phyloP scores from a whole-genome alignment of 2,797 vertebrate genomes.

The Phyllotis vaccarum region DNA sequence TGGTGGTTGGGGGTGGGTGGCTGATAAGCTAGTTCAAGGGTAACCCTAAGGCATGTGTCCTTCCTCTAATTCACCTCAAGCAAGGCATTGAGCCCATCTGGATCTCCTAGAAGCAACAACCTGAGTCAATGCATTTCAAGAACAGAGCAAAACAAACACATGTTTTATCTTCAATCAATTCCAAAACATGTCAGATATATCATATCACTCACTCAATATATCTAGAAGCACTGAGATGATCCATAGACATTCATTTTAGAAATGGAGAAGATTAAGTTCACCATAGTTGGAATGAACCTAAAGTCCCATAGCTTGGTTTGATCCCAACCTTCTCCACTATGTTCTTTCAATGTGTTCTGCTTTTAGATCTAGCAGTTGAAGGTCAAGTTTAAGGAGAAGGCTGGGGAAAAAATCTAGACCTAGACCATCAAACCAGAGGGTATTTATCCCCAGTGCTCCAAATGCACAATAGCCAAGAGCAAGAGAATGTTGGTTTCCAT shows the following conservation, averaged over 20 bases:
- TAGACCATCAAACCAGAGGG: not conserved
- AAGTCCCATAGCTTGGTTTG: not conserved
- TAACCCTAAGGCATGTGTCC: not conserved
- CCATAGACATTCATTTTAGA: not conserved
- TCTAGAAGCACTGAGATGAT: not conserved
- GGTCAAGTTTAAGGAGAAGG: conserved; percentile 26
- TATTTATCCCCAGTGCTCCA: conserved; percentile 16
- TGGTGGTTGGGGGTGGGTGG: not conserved
- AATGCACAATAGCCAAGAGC: conserved; percentile 8
- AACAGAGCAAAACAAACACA: conserved; percentile 52
- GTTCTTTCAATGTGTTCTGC: conserved; percentile 4
- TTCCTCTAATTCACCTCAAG: conserved; percentile 8
- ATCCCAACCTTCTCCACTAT: not conserved
- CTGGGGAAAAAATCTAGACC: conserved; percentile 18
- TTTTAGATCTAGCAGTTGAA: conserved; percentile 48
- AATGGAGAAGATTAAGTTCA: conserved; percentile 9
- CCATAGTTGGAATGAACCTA: not conserved
- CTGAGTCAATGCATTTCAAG: conserved; percentile 37
- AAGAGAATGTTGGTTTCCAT: conserved; percentile 62
- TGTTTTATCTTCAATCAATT: conserved; percentile 42
- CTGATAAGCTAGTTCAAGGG: not conserved
- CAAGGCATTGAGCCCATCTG: not conserved
- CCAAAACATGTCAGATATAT: conserved; percentile 51
- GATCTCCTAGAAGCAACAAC: conserved; percentile 36
- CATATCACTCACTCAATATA: not conserved